Evolutionary conservation across 2,888 invertebrate species (phyloP), one percentile per base, ranked within the genome.

Genomic region (Lumbricus terrestris): DNA sequence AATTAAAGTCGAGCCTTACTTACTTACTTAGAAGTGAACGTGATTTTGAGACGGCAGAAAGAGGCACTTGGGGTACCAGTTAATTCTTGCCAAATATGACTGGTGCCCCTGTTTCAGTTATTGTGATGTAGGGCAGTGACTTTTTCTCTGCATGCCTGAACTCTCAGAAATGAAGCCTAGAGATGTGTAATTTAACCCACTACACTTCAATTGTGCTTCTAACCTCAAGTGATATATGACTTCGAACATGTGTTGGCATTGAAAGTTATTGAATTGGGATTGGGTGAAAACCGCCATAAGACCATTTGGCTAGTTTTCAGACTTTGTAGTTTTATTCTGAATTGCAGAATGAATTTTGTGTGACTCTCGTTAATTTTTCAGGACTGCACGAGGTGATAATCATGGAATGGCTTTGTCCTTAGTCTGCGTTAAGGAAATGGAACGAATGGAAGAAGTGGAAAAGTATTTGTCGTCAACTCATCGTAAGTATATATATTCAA

Each of bases 361-460:
- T 35, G n/a, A n/a, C n/a, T 47, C 15, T 33, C 0, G 20, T 89
- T 89, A 29, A 69, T 89, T 69, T 92, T 93, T 54, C 91, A 95
- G 96, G 92, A 96, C 96, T 35, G 96, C 96, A 6, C 93, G 96
- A 90, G 96, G 95, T n/a, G 95, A 94, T 91, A 95, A 95, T 90
- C 93, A 95, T 54, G 96, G 96, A 20, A 95, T 95, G 89, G 95
- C 95, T 2, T 91, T 96, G 82, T 99, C 98, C 0, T 98, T 99
- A 94, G 97, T 99, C 8, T 97, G 97, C 89, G 96, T 97, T 69
- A 96, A 96, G 92, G 98, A 99, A 95, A 96, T 96, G 93, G 95
- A 96, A 0, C 94, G 97, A 6, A 96, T 98, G 95, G 96, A 93
- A 88, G 90, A 34, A 23, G 97, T 98, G 0, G 97, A 98, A 93